A percentile compares a stretch with the other conserved stretches of the same genome.
Conservation (phyloP, 2,888 invertebrate genomes). For the Drosophila colorata region DNA sequence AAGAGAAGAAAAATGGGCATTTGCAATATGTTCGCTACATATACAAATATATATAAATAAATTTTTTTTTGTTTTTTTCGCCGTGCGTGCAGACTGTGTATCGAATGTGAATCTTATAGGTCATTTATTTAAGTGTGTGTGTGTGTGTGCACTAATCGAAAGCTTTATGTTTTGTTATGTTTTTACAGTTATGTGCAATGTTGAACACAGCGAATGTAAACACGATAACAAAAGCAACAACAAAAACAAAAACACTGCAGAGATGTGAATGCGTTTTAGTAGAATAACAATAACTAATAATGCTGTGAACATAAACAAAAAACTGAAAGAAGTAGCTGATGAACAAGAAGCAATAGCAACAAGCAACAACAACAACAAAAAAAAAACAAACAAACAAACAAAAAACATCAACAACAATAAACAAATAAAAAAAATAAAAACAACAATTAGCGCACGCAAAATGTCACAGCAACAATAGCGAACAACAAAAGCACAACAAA, state of each 20-base stretch:
- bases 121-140: conserved; percentile 21
- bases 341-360: conserved; percentile 13
- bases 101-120: conserved; percentile 30
- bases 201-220: conserved; percentile 50
- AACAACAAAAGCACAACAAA: conserved; percentile 15
- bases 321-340: background rate
- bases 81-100: conserved; percentile 32
- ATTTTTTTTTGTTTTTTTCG: conserved; percentile 20
- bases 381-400: no score
- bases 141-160: conserved; percentile 21
- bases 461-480: conserved; percentile 31
- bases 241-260: conserved; percentile 32
- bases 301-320: conserved; percentile 22
- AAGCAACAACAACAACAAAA: conserved; percentile 8
- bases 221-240: conserved; percentile 46
- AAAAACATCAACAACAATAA: no score
- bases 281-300: conserved; percentile 29
- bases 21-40: conserved; percentile 43
- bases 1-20: conserved; percentile 20
- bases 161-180: conserved; percentile 24
- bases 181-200: conserved; percentile 69
- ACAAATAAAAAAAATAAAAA: no score
- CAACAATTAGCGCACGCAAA: conserved; percentile 15
- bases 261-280: conserved; percentile 50
- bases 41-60: conserved; percentile 36